Percentiles rank a stretch among this genome's conserved stretches.
Evolutionary conservation across 1,140 invertebrate species (phyloP).

Genomic region (Hirudo medicinalis): DNA sequence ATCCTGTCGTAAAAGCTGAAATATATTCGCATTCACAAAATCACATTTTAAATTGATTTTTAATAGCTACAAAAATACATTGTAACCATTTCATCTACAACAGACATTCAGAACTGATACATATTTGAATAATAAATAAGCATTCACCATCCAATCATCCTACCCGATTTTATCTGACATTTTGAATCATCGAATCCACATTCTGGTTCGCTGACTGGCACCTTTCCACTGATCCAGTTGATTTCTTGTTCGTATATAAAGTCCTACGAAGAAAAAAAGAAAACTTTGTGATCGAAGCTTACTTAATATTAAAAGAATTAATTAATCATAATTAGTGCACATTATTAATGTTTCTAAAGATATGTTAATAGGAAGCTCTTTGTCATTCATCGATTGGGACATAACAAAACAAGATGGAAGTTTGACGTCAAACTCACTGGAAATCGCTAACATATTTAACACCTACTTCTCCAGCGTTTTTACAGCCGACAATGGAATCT

Average conservation of each 20-base stretch:
- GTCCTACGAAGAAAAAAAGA: not conserved
- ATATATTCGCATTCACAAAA: too few species aligned
- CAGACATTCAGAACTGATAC: not conserved
- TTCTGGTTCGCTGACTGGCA: slow-evolving; percentile 18
- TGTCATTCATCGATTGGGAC: too few species aligned
- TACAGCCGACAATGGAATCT: too few species aligned
- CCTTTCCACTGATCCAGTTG: slow-evolving; percentile 18
- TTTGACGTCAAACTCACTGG: too few species aligned
- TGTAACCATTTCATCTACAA: not conserved
- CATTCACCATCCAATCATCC: not conserved
- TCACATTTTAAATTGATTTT: too few species aligned
- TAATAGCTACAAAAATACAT: not conserved
- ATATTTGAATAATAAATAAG: not conserved
- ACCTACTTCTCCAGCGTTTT: too few species aligned
- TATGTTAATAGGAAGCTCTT: too few species aligned
- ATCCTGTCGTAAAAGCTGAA: slow-evolving; percentile 5
- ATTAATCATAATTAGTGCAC: too few species aligned
- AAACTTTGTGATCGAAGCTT: not conserved
- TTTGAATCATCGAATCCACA: slow-evolving; percentile 23
- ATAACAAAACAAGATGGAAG: too few species aligned
- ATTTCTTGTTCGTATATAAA: slow-evolving; percentile 17
- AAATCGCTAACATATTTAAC: too few species aligned
- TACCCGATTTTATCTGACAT: slow-evolving; percentile 20
- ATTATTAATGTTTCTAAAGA: too few species aligned
- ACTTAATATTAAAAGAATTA: not conserved